Percentiles rank a stretch among this genome's conserved stretches.
phyloP scores from a whole-genome alignment of 2,888 invertebrate genomes.

The Conus canariensis region DNA sequence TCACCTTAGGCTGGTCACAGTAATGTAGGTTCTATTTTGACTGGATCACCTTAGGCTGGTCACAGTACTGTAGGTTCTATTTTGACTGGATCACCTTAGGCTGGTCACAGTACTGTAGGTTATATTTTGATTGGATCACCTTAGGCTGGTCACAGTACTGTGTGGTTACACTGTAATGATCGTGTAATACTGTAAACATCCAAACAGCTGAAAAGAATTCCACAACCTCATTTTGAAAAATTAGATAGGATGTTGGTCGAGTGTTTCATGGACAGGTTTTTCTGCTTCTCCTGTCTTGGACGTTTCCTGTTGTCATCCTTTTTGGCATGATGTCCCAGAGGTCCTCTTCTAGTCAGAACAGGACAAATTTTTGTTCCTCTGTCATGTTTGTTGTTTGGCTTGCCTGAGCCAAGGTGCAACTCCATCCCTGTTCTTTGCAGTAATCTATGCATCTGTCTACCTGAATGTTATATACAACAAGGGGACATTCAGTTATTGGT shows the following conservation, averaged over 20 bases:
- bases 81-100: too few species aligned
- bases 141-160: too few species aligned
- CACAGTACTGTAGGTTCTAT: too few species aligned
- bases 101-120: too few species aligned
- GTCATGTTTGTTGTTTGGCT: neutral
- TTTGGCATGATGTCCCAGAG: neutral
- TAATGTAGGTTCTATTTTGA: too few species aligned
- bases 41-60: too few species aligned
- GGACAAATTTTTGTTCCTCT: conserved; percentile 9
- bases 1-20: too few species aligned
- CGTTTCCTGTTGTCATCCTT: neutral
- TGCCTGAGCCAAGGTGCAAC: neutral
- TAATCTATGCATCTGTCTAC: conserved; percentile 26
- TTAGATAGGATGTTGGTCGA: neutral
- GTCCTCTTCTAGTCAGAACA: conserved; percentile 31
- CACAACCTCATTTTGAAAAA: neutral
- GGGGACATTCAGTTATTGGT: neutral
- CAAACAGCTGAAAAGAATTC: neutral
- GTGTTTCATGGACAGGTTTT: neutral
- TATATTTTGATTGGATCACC: too few species aligned
- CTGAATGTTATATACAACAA: neutral
- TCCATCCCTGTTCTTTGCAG: conserved; percentile 8
- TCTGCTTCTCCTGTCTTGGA: neutral
- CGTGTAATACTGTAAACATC: neutral
- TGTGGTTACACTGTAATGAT: too few species aligned